Percentiles rank a stretch among this genome's conserved stretches.
phyloP scores from a whole-genome alignment of 1,140 invertebrate species.

The Lineus longissimus region DNA sequence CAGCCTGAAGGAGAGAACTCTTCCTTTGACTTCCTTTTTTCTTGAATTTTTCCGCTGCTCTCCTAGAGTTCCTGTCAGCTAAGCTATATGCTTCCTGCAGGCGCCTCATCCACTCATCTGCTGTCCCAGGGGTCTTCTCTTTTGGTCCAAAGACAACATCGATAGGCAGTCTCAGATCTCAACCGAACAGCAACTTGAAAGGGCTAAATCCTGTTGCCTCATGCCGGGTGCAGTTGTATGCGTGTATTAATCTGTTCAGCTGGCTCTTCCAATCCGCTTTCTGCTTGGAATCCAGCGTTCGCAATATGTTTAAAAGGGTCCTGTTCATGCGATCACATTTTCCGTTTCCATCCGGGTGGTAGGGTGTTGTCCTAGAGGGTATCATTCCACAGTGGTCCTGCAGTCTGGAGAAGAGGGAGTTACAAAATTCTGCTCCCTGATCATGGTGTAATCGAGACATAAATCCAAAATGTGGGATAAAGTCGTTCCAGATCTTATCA shows the following conservation, averaged over 20 bases:
- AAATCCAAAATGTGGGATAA: conserved; percentile 21
- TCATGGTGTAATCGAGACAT: conserved; percentile 20
- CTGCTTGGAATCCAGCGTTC: conserved; percentile 9
- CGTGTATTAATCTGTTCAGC: conserved; percentile 17
- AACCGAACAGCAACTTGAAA: conserved; percentile 6
- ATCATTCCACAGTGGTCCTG: conserved; percentile 13
- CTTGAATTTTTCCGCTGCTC: neutral
- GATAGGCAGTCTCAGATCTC: conserved; percentile 19
- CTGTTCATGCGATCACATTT: conserved; percentile 16
- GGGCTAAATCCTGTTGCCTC: conserved; percentile 18
- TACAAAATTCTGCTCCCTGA: conserved; percentile 26
- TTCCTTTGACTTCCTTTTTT: conserved; percentile 1
- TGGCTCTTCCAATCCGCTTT: conserved; percentile 17
- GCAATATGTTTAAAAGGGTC: conserved; percentile 12
- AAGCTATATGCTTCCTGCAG: conserved; percentile 8
- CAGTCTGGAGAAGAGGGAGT: conserved; percentile 14
- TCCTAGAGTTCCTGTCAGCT: neutral
- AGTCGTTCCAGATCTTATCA: conserved; percentile 20
- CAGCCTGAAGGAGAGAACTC: conserved; percentile 8
- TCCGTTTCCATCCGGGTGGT: conserved; percentile 16
- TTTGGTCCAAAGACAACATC: conserved; percentile 13
- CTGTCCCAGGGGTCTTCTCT: neutral
- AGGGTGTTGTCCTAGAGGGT: conserved; percentile 20
- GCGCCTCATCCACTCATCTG: conserved; percentile 7
- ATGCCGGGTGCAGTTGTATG: conserved; percentile 19